phyloP scores from a whole-genome alignment of 1,140 invertebrate genomes.

The Cataglyphis hispanica region DNA sequence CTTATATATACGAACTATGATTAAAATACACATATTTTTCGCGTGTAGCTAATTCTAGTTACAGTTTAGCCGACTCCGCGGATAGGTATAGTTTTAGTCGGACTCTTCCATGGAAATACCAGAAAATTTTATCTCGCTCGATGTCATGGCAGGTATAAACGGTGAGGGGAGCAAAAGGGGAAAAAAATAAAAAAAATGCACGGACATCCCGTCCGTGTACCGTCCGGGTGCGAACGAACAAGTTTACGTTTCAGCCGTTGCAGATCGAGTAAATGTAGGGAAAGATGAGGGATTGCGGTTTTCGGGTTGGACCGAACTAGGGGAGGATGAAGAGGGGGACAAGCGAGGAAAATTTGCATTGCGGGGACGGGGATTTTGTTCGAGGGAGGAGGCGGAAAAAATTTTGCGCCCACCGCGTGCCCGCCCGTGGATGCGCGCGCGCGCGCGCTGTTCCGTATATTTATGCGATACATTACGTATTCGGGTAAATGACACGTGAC shows the following conservation, averaged over 20 bases:
- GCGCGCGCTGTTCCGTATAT: conserved; percentile 81
- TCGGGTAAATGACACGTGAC: conserved; percentile 85
- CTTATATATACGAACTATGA: conserved; percentile 31
- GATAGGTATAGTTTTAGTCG: conserved; percentile 35
- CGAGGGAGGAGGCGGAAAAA: conserved; percentile 68
- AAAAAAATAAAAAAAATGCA: conserved; percentile 37
- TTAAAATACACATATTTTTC: conserved; percentile 29
- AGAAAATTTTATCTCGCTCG: conserved; percentile 75
- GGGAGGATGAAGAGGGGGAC: background rate
- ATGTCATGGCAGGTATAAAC: conserved; percentile 62
- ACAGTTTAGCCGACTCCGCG: conserved; percentile 48
- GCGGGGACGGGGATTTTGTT: conserved; percentile 31
- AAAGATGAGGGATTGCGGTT: conserved; percentile 83
- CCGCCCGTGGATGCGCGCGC: conserved; percentile 72
- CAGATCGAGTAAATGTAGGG: conserved; percentile 80
- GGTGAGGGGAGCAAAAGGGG: conserved; percentile 50
- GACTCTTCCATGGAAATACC: conserved; percentile 64
- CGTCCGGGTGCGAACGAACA: conserved; percentile 71
- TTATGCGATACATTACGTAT: conserved; percentile 85
- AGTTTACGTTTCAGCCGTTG: conserved; percentile 80
- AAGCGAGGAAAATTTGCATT: conserved; percentile 32
- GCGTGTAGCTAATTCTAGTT: conserved; percentile 12
- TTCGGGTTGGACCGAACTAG: conserved; percentile 70
- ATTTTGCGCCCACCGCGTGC: conserved; percentile 73
- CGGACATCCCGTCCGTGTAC: conserved; percentile 49